These are phyloP conservation scores for Leistus spinibarbis DNA, from an alignment of 2,888 invertebrate genomes.

Conservation along the genomic window DNA sequence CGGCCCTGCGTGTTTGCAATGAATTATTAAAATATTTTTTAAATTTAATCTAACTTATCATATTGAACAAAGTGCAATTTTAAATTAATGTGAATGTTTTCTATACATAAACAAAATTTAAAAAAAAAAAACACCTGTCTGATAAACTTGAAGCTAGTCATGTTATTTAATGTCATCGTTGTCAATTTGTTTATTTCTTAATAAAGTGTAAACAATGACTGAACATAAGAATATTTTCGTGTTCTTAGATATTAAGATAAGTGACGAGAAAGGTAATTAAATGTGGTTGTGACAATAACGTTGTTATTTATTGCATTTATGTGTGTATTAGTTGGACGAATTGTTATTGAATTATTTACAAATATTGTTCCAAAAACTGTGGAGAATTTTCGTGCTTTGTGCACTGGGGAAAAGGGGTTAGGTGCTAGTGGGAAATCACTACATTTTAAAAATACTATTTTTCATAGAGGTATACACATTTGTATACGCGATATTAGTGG, in stretches of 20 bases:
- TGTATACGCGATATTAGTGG: too few relatives aligned
- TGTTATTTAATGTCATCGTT: not conserved
- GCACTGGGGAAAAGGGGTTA: constrained; percentile 87
- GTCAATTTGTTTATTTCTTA: not conserved
- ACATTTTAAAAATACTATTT: constrained; percentile 81
- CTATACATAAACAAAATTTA: too few relatives aligned
- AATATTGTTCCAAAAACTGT: constrained; percentile 85
- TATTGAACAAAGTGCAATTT: too few relatives aligned
- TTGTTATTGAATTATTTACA: constrained; percentile 85
- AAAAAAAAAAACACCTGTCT: too few relatives aligned
- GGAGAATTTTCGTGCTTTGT: constrained; percentile 90
- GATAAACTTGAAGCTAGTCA: too few relatives aligned
- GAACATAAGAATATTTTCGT: constrained; percentile 65
- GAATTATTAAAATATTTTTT: too few relatives aligned
- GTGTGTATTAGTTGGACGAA: constrained; percentile 70
- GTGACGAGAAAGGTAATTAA: constrained; percentile 68
- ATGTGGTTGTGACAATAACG: constrained; percentile 6
- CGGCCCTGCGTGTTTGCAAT: too few relatives aligned
- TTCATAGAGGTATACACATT: constrained; percentile 73
- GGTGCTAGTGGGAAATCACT: constrained; percentile 73
- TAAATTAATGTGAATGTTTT: too few relatives aligned
- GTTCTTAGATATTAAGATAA: constrained; percentile 73
- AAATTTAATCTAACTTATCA: too few relatives aligned
- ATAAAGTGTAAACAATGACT: constrained; percentile 7
- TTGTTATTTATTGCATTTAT: constrained; percentile 1